Percentiles rank a stretch among this genome's conserved stretches.
Conservation (phyloP, 1,140 invertebrate genomes). For the Drosophila varians region DNA sequence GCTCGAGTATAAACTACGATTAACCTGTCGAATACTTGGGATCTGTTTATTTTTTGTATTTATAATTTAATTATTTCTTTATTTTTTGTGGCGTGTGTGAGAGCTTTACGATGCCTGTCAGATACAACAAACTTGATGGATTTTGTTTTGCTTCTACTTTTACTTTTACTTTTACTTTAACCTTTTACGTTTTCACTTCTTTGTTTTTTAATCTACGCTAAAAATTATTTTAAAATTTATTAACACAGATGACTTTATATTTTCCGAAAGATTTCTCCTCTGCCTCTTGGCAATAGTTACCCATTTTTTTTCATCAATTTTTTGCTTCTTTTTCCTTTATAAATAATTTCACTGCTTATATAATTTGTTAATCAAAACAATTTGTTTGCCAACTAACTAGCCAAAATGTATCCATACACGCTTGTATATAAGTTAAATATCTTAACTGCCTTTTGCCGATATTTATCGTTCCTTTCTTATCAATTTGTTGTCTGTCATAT, state of each 20-base stretch:
- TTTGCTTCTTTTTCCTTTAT: slow-evolving; percentile 37
- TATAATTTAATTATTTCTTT: neutral
- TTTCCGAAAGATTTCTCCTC: slow-evolving; percentile 61
- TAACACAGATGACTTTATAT: slow-evolving; percentile 84
- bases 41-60: slow-evolving; percentile 5
- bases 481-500: slow-evolving; percentile 38
- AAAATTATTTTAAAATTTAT: slow-evolving; percentile 82
- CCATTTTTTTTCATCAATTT: slow-evolving; percentile 44
- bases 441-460: slow-evolving; percentile 8
- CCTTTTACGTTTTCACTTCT: slow-evolving; percentile 39
- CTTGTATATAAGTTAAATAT: slow-evolving; percentile 29
- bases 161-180: too few species aligned
- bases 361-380: slow-evolving; percentile 48
- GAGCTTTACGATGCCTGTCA: slow-evolving; percentile 33
- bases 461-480: slow-evolving; percentile 7
- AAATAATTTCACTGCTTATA: slow-evolving; percentile 44
- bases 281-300: slow-evolving; percentile 46
- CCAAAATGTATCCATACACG: slow-evolving; percentile 28
- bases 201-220: slow-evolving; percentile 70
- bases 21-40: slow-evolving; percentile 59
- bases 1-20: slow-evolving; percentile 36
- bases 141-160: slow-evolving; percentile 29
- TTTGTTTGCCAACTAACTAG: slow-evolving; percentile 46
- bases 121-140: slow-evolving; percentile 36
- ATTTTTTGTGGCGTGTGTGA: slow-evolving; percentile 23